Conservation (phyloP, 2,797 vertebrate species). For the Catamblyrhynchus diadema region DNA sequence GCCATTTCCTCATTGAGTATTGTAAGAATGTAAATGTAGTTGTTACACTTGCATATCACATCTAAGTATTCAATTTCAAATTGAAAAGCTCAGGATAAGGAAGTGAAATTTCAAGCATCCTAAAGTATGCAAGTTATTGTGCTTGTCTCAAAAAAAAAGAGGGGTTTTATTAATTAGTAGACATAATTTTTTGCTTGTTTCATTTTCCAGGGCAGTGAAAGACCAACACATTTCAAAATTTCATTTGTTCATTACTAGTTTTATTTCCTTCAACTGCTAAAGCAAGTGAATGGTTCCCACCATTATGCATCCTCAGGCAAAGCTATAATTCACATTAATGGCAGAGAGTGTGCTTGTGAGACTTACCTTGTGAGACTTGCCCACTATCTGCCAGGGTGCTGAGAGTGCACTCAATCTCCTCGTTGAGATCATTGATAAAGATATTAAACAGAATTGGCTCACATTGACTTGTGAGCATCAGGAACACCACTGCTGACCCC, state of each 20-base stretch:
- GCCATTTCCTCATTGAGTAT: background rate
- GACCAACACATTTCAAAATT: background rate
- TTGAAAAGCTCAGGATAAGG: background rate
- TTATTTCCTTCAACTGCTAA: background rate
- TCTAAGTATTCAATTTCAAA: background rate
- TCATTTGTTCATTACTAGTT: background rate
- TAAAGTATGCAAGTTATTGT: background rate
- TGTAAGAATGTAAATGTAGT: background rate
- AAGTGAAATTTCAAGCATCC: background rate
- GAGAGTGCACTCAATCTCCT: background rate
- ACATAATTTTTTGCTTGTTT: background rate
- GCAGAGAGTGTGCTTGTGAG: background rate
- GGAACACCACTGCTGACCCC: fast-evolving
- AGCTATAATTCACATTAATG: background rate
- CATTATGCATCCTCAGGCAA: background rate
- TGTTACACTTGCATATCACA: background rate
- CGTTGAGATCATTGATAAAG: fast-evolving
- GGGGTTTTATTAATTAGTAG: background rate
- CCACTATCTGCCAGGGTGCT: background rate
- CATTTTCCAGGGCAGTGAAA: background rate
- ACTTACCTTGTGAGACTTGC: background rate
- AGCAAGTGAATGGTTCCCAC: background rate
- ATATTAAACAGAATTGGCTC: fast-evolving
- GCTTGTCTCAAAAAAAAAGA: background rate
- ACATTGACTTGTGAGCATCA: fast-evolving